Percentiles rank a stretch among this genome's conserved stretches.
These are phyloP conservation scores for Thymallus thymallus DNA, from an alignment of 2,113 vertebrate genomes.

Conservation along the genomic window DNA sequence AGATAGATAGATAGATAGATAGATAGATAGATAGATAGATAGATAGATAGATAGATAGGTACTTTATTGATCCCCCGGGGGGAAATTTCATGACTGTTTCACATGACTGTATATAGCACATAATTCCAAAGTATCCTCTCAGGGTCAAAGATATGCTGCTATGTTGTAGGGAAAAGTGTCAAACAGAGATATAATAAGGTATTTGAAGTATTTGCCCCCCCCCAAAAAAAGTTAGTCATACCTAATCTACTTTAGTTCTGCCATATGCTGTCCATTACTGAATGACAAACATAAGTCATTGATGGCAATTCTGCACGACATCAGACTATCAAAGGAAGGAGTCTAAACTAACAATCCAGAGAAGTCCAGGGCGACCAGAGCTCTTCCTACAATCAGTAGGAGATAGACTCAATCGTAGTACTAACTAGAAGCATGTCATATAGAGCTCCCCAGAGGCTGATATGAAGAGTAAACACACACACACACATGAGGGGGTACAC, in stretches of 20 bases:
- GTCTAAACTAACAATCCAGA: too few species aligned
- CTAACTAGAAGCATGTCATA: neutral
- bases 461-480: slow-evolving; percentile 15
- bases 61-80: too few species aligned
- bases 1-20: too few species aligned
- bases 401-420: too few species aligned
- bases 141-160: neutral
- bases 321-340: neutral
- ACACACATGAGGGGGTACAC: slow-evolving; percentile 9
- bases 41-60: too few species aligned
- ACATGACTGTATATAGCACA: too few species aligned
- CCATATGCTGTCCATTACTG: neutral
- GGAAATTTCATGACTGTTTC: too few species aligned
- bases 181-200: neutral
- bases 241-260: neutral
- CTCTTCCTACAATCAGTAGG: too few species aligned
- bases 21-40: too few species aligned
- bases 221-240: too few species aligned
- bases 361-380: neutral
- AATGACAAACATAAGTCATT: neutral
- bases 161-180: neutral
- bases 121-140: neutral
- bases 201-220: neutral
- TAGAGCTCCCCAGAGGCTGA: slow-evolving; percentile 1
- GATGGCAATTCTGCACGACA: neutral